Conservation (phyloP, 2,113 vertebrate genomes). For the Nicator chloris region DNA sequence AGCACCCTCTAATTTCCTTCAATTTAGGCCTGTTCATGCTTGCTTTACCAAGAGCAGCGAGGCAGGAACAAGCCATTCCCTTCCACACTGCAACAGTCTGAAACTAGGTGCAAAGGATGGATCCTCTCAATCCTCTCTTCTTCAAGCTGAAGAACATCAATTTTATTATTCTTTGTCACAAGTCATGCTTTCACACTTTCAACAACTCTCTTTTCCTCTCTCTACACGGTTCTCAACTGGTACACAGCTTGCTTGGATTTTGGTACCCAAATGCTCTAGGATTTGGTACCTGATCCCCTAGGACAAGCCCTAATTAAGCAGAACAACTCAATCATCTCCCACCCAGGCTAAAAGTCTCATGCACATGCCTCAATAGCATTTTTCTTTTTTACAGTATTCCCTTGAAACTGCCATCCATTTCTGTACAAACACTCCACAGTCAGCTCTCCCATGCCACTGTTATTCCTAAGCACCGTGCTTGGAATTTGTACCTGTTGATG, state of each 20-base stretch:
- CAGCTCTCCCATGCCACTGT: not conserved
- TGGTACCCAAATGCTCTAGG: not conserved
- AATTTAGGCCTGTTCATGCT: not conserved
- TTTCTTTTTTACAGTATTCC: not conserved
- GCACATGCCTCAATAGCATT: not conserved
- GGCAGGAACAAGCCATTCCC: not conserved
- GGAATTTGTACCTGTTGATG: not conserved
- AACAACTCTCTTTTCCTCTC: not conserved
- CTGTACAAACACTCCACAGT: not conserved
- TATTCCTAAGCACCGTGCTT: not conserved
- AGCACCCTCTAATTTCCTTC: not conserved
- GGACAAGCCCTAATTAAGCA: not conserved
- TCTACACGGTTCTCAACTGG: not conserved
- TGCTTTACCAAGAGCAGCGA: not conserved
- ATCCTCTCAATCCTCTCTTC: not conserved
- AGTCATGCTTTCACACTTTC: not conserved
- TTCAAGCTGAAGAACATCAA: not conserved
- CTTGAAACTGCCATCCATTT: not conserved
- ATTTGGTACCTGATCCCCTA: not conserved
- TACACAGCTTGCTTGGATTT: not conserved
- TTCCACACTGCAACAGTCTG: not conserved
- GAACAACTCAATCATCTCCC: not conserved
- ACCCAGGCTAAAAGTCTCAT: not conserved
- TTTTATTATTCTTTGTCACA: not conserved
- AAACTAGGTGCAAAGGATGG: not conserved